phyloP scores from a whole-genome alignment of 2,113 vertebrate species.

The Aleadryas rufinucha region DNA sequence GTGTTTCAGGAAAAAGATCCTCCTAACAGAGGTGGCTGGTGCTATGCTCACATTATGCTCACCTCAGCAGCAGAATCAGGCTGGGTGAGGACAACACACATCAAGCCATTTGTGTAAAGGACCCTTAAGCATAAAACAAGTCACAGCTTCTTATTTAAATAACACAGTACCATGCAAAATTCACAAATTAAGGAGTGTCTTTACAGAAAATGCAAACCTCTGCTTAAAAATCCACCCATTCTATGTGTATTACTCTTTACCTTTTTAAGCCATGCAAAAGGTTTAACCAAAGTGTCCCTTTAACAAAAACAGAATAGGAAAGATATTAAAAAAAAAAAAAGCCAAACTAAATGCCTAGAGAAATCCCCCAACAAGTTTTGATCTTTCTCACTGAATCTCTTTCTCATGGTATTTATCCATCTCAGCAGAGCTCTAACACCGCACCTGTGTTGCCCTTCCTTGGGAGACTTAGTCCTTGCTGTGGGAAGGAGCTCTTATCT shows the following conservation, averaged over 20 bases:
- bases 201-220: constrained; percentile 11
- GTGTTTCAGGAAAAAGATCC: constrained; percentile 22
- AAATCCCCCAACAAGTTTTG: not conserved
- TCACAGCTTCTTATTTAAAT: constrained; percentile 17
- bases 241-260: not conserved
- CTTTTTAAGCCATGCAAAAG: constrained; percentile 26
- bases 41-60: constrained; percentile 14
- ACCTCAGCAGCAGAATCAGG: constrained; percentile 51
- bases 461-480: not conserved
- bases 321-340: not conserved
- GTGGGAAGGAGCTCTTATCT: not conserved
- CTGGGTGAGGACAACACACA: constrained; percentile 52
- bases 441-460: not conserved
- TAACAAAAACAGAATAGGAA: not conserved
- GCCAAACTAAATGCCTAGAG: not conserved
- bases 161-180: constrained; percentile 11
- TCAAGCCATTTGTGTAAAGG: constrained; percentile 51
- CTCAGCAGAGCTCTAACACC: not conserved
- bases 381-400: not conserved
- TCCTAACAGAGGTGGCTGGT: constrained; percentile 30
- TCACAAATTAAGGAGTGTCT: not conserved
- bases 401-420: not conserved
- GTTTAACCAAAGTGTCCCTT: constrained; percentile 22
- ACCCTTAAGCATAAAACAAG: constrained; percentile 55
- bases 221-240: not conserved